phyloP scores from a whole-genome alignment of 64 coral and sea anemone species.

The Pocillopora damicornis region DNA sequence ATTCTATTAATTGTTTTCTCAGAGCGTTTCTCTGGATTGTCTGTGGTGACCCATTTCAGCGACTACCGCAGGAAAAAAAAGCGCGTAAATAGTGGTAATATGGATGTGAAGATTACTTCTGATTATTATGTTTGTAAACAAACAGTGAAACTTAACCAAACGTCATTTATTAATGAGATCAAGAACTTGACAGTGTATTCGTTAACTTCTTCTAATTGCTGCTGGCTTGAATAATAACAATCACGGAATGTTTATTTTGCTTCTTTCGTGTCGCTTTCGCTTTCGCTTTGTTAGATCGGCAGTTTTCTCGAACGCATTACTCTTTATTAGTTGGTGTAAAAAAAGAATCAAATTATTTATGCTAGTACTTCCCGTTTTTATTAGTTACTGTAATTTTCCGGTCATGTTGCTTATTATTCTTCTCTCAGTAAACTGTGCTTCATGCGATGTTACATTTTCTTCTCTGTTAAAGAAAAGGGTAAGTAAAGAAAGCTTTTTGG shows the following conservation, averaged over 20 bases:
- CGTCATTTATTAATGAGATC: not conserved
- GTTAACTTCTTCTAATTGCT: too few species aligned
- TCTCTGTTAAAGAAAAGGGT: constrained; percentile 86
- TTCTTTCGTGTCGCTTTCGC: too few species aligned
- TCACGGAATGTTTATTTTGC: too few species aligned
- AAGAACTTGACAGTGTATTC: too few species aligned
- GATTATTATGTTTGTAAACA: not conserved
- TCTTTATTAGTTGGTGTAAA: too few species aligned
- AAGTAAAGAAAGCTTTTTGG: constrained; percentile 2
- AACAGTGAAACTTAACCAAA: not conserved
- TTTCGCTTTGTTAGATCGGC: too few species aligned
- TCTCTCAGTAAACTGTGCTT: constrained; percentile 74
- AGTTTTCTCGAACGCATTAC: too few species aligned
- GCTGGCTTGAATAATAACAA: too few species aligned
- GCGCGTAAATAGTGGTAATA: constrained; percentile 78
- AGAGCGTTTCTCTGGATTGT: constrained; percentile 32
- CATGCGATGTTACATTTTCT: constrained; percentile 78
- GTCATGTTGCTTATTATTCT: not conserved
- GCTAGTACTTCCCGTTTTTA: not conserved
- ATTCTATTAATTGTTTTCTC: not conserved
- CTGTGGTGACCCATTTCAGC: constrained; percentile 66
- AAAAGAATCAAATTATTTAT: not conserved
- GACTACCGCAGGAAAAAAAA: constrained; percentile 78
- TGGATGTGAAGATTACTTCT: not conserved
- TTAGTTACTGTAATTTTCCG: not conserved